Conservation (phyloP, 2,797 vertebrate genomes). For the Hippocampus kuda region DNA sequence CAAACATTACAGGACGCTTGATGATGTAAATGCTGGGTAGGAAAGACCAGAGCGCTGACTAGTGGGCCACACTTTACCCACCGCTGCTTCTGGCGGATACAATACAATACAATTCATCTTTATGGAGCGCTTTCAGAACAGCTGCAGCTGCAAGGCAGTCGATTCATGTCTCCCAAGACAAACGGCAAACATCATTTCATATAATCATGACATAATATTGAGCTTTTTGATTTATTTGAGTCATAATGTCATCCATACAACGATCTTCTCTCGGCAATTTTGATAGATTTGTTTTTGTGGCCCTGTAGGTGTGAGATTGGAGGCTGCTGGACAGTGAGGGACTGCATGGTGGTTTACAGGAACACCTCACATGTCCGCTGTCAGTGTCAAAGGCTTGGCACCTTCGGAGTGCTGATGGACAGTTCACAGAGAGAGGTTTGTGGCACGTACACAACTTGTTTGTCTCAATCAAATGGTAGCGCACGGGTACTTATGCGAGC, state of each 20-base stretch:
- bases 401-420: constrained; percentile 95
- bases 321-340: constrained; percentile 88
- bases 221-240: neutral
- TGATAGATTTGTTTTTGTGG: neutral
- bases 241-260: neutral
- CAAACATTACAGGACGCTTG: too few relatives aligned
- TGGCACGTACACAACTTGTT: neutral
- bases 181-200: too few relatives aligned
- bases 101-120: too few relatives aligned
- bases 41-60: too few relatives aligned
- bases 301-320: constrained; percentile 48
- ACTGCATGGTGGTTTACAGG: constrained; percentile 91
- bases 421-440: constrained; percentile 93
- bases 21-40: too few relatives aligned
- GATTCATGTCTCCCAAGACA: too few relatives aligned
- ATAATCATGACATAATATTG: neutral
- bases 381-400: constrained; percentile 90
- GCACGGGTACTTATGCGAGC: neutral
- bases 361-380: constrained; percentile 91
- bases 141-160: too few relatives aligned
- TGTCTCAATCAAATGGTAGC: neutral
- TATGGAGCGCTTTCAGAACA: too few relatives aligned
- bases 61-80: too few relatives aligned
- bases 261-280: neutral
- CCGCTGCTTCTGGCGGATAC: too few relatives aligned